Evolutionary conservation across 2,797 vertebrate genomes (phyloP), one percentile per base, ranked within the genome.

Genomic region (Gastrophryne carolinensis): DNA sequence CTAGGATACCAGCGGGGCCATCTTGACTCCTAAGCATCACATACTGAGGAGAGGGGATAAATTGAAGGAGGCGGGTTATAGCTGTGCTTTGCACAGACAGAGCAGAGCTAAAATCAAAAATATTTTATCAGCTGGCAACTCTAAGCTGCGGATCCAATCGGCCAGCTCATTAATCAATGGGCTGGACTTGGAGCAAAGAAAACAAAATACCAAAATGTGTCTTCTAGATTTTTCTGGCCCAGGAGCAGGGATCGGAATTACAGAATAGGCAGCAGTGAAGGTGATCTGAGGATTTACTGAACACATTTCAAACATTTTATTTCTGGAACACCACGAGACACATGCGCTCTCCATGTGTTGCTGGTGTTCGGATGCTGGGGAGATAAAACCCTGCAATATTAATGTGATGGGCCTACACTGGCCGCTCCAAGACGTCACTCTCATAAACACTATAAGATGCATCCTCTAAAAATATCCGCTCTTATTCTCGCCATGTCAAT

Each of bases 211-310:
- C 13, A 44, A 44, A 17, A 44, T 44, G 39, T 17, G 15, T 17
- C 5, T 44, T 3, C 17, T n/a, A n/a, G 13, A n/a, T n/a, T 4
- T 41, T 41, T 6, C 17, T 44, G 39, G 39, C 39, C 39, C 15
- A 13, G 8, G 17, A 3, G 47, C 41, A 35, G 12, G 1, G 17
- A 35, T 50, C 52, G 24, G 19, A 24, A 41, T 57, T 47, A 21
- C 53, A 57, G 7, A 44, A 30, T 23, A 58, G 58, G 56, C 19
- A 44, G 26, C 39, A 23, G 37, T 27, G 44, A 58, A 70, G 67
- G 67, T 58, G 53, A 44, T 57, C 15, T 50, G 56, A 60, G 54
- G 68, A 49, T 70, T 47, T 29, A 21, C 67, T 70, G 37, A 60
- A 71, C 19, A 0, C 27, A 12, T 27, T 35, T 17, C 41, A 61